Conservation (phyloP, 2,888 invertebrate genomes). For the Leistus spinibarbis region DNA sequence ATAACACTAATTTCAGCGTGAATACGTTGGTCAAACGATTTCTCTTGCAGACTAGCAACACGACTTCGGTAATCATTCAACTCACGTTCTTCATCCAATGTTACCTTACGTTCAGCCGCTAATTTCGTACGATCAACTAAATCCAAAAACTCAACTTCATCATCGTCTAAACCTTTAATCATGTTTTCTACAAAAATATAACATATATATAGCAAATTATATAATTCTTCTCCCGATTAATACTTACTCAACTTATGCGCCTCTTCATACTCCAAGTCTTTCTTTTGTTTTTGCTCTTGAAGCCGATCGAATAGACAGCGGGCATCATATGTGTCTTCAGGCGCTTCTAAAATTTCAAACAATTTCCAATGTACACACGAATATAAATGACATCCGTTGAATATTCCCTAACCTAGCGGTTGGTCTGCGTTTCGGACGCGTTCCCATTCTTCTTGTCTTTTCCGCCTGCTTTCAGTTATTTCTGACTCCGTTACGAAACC, state of each 20-base stretch:
- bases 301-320: constrained; percentile 90
- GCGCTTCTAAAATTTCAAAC: constrained; percentile 69
- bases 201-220: background rate
- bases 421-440: constrained; percentile 89
- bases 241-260: constrained; percentile 90
- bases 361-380: constrained; percentile 3
- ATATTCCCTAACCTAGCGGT: constrained; percentile 72
- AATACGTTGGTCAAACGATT: constrained; percentile 69
- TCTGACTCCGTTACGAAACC: constrained; percentile 91
- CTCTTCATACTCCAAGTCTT: constrained; percentile 94
- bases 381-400: constrained; percentile 37
- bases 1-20: constrained; percentile 64
- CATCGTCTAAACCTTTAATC: constrained; percentile 92
- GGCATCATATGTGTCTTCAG: constrained; percentile 82
- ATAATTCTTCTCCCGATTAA: background rate
- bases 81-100: constrained; percentile 83
- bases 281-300: constrained; percentile 89
- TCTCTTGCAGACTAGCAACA: constrained; percentile 70
- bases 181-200: constrained; percentile 69
- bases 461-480: constrained; percentile 77
- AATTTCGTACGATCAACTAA: constrained; percentile 86
- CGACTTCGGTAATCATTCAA: constrained; percentile 81
- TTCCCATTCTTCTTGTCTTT: constrained; percentile 96
- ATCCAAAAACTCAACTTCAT: constrained; percentile 94
- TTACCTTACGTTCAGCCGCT: constrained; percentile 82